Evolutionary conservation across 2,797 vertebrate genomes (phyloP), one percentile per base, ranked within the genome.

Genomic region (Heliangelus exortis): DNA sequence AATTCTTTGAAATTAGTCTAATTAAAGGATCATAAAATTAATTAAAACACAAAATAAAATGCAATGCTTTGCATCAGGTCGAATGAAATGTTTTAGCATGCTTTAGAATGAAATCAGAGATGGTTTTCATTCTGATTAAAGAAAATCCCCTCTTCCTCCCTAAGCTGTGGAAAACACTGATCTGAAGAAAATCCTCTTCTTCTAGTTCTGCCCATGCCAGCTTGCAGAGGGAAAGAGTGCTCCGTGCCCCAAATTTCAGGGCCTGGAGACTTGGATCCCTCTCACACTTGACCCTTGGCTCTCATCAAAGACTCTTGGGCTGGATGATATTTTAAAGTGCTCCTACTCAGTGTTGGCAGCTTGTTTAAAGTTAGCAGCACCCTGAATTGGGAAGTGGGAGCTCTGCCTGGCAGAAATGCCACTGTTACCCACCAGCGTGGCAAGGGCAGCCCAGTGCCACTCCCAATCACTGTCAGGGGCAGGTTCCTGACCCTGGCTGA

Each of bases 11-110:
- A 92, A 94, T 89, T 71, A 93, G 33, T 68, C 81, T 90, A 91
- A 96, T 95, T 91, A 95, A 91, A 95, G 53, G 90, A 96, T 96
- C 93, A 96, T 77, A 95, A 90, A 96, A 93, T 71, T 95, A 95
- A 96, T 96, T 96, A 95, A 89, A 92, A 90, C 0, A 3, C 86
- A 84, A 88, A 93, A 79, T 26, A 53, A 90, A 95, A 92, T 7
- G 77, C 90, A 89, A 57, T 1, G 17, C 47, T 90, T 93, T 15
- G 71, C 92, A 94, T 90, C 88, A 76, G 80, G 86, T 84, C 31
- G 13, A 94, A 87, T 84, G 53, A 93, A 90, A 76, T 1, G 0
- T 87, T 94, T 94, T 61, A 13, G 1, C 53, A 31, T 59, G 84
- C 67, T 93, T 94, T 90, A 76, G 93, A 89, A 67, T 39, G 4